Evolutionary conservation across 1,140 invertebrate species (phyloP).

Genomic region (Neuroterus valhalla): DNA sequence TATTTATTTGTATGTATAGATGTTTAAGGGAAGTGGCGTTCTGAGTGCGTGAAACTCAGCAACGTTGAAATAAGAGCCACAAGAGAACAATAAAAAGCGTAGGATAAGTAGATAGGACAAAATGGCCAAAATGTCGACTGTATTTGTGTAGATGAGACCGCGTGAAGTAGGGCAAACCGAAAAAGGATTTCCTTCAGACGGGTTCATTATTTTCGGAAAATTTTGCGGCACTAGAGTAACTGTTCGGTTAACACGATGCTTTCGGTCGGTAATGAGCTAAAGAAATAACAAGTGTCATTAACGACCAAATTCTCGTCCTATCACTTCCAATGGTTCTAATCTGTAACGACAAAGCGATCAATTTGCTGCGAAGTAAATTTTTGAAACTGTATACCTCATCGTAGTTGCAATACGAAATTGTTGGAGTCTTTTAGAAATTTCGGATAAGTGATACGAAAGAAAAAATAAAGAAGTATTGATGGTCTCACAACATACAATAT

Average conservation of each 20-base stretch:
- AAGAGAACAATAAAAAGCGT: constrained; percentile 19
- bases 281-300: not conserved
- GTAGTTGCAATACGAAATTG: no score
- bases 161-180: constrained; percentile 6
- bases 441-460: no score
- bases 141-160: constrained; percentile 8
- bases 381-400: no score
- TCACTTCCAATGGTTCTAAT: no score
- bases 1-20: constrained; percentile 1
- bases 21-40: not conserved
- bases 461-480: no score
- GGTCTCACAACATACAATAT: no score
- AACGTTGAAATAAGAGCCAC: constrained; percentile 20
- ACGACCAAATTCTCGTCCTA: no score
- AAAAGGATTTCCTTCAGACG: constrained; percentile 1
- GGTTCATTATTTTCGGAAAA: not conserved
- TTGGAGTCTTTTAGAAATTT: no score
- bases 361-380: no score
- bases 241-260: constrained; percentile 10
- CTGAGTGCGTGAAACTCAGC: not conserved
- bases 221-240: constrained; percentile 4
- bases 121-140: constrained; percentile 17
- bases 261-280: constrained; percentile 2
- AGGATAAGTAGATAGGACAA: constrained; percentile 21
- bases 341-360: no score